Evolutionary conservation across 2,113 vertebrate genomes (phyloP), one percentile per base, ranked within the genome.

Genomic region (Clinocottus analis): DNA sequence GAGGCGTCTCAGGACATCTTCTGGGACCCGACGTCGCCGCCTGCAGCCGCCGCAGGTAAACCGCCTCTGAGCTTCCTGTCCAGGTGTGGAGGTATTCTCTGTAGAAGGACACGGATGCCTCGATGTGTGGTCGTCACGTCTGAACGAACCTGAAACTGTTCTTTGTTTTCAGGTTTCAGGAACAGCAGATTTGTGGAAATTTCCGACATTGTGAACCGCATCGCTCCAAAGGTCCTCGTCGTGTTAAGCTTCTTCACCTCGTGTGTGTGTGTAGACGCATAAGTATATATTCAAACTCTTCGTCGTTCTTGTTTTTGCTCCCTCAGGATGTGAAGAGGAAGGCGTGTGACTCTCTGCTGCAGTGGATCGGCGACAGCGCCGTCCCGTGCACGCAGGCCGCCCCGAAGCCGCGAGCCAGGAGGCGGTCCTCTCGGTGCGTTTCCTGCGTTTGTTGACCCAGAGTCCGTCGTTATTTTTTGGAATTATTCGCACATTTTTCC

Each of bases 191-290:
- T 85, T n/a, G 95, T 97, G 77, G 96, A 97, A 85, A 98, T 99
- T 89, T 96, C 97, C 0, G 97, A 98, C 80, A 96, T 98, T 73
- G 98, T 97, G 51, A 97, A 96, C 89, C 95, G 97, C 2, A 97
- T 99, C 85, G 97, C 96, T 88, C 97, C 98, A 82, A 96, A 97
- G 96, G 97, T 99, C 94, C 69, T 86, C 13, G 1, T 56, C 68
- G 33, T n/a, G 35, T 77, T 5, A 29, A 17, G n/a, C 33, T 78
- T 31, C n/a, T 72, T 65, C 1, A 3, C 3, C 41, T 13, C n/a
- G n/a, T n/a, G n/a, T n/a, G n/a, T n/a, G n/a, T n/a, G n/a, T n/a
- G n/a, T n/a, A n/a, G n/a, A n/a, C n/a, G n/a, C n/a, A n/a, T n/a
- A n/a, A n/a, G n/a, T n/a, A n/a, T n/a, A n/a, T n/a, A n/a, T n/a